These are phyloP conservation scores for Ophion costatus DNA, from an alignment of 2,888 invertebrate genomes.

Conservation along the genomic window DNA sequence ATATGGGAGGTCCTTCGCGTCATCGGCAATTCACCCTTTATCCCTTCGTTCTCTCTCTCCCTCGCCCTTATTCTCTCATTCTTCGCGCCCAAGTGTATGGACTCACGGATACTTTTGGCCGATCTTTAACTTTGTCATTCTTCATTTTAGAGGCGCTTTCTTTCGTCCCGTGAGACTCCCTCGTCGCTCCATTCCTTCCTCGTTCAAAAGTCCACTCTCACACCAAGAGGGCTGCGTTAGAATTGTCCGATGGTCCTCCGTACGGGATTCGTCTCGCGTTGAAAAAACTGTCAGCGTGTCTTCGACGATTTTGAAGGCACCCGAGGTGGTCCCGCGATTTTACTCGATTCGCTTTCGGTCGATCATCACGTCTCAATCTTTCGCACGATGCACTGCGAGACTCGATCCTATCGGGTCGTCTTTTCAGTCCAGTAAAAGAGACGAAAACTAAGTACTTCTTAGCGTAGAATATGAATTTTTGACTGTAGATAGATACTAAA, in stretches of 20 bases:
- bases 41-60: conserved; percentile 2
- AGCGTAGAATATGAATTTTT: too few relatives aligned
- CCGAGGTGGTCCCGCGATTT: conserved; percentile 38
- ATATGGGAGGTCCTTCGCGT: conserved; percentile 48
- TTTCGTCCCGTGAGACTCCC: conserved; percentile 22
- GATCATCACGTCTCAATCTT: background rate
- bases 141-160: conserved; percentile 7
- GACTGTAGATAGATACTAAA: too few relatives aligned
- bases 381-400: background rate
- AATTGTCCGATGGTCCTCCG: conserved; percentile 8
- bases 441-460: too few relatives aligned
- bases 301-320: conserved; percentile 22
- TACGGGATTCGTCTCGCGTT: conserved; percentile 64
- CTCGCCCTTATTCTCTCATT: background rate
- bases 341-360: conserved; percentile 26
- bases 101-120: background rate
- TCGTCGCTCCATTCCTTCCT: conserved; percentile 42
- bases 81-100: background rate
- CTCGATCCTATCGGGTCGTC: background rate
- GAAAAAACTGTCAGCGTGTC: conserved; percentile 60
- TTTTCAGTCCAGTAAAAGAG: too few relatives aligned
- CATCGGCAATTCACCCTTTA: conserved; percentile 49
- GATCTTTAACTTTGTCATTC: conserved; percentile 28
- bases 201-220: conserved; percentile 33
- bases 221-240: background rate